A percentile compares a stretch with the other conserved stretches of the same genome.
Evolutionary conservation across 2,888 invertebrate genomes (phyloP).

Genomic region (Mythimna albipuncta): DNA sequence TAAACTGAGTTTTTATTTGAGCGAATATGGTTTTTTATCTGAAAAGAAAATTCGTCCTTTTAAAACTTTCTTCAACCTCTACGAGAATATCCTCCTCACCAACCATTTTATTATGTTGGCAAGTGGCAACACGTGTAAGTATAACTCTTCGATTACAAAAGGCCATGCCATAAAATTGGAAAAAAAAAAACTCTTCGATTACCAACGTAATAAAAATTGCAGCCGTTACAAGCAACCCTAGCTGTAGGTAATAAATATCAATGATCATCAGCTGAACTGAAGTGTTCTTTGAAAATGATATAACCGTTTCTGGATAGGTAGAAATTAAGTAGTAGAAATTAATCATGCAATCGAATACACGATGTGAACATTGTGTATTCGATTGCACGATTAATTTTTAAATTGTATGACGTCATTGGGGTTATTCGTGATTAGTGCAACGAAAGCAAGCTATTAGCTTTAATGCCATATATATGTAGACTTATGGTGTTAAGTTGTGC

Average conservation of each 20-base stretch:
- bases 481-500: too few species aligned
- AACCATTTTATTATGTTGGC: not conserved
- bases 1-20: not conserved
- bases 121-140: not conserved
- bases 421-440: not conserved
- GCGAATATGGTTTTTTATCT: not conserved
- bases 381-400: not conserved
- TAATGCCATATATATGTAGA: too few species aligned
- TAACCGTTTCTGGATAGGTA: not conserved
- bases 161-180: too few species aligned
- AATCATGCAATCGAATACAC: too few species aligned
- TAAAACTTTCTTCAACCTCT: not conserved
- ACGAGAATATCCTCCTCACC: not conserved
- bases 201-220: not conserved
- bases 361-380: too few species aligned
- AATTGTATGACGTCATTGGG: constrained; percentile 1
- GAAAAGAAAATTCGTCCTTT: not conserved
- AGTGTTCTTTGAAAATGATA: constrained; percentile 4
- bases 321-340: too few species aligned
- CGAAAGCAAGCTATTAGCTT: not conserved
- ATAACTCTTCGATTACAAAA: not conserved
- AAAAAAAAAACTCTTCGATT: not conserved
- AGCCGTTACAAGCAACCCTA: not conserved
- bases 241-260: not conserved
- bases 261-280: not conserved